phyloP scores from a whole-genome alignment of 2,113 vertebrate genomes.

The Pipa parva region DNA sequence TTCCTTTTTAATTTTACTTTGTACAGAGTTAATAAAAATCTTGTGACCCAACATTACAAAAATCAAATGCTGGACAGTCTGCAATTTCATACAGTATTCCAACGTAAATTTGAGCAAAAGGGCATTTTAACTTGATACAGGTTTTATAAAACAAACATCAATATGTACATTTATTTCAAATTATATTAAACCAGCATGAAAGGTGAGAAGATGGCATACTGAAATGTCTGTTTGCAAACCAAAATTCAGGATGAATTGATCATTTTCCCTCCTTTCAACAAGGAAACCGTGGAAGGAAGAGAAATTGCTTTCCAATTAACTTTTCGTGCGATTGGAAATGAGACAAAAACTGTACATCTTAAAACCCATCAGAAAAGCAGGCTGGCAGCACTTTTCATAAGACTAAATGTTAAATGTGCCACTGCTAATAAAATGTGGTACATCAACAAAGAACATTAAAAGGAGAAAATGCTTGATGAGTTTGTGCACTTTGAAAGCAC shows the following conservation, averaged over 20 bases:
- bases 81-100: constrained; percentile 69
- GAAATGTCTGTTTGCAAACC: constrained; percentile 70
- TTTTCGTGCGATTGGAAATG: constrained; percentile 64
- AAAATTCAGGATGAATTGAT: constrained; percentile 68
- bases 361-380: constrained; percentile 76
- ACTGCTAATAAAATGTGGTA: constrained; percentile 44
- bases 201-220: constrained; percentile 59
- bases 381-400: constrained; percentile 75
- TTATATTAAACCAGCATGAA: constrained; percentile 71
- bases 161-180: constrained; percentile 81
- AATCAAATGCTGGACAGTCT: constrained; percentile 68
- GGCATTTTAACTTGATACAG: constrained; percentile 64
- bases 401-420: constrained; percentile 52
- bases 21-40: constrained; percentile 76
- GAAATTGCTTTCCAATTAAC: constrained; percentile 73
- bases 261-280: constrained; percentile 68
- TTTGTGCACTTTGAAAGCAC: constrained; percentile 56
- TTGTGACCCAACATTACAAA: constrained; percentile 73
- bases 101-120: constrained; percentile 68
- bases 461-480: constrained; percentile 51
- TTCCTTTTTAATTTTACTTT: constrained; percentile 49
- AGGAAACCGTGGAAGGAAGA: constrained; percentile 70
- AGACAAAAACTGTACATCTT: constrained; percentile 77
- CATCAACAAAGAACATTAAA: neutral
- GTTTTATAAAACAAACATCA: constrained; percentile 72